Percentiles rank a stretch among this genome's conserved stretches.
These are phyloP conservation scores for Astyanax mexicanus DNA, from an alignment of 2,797 vertebrate species.

Conservation along the genomic window DNA sequence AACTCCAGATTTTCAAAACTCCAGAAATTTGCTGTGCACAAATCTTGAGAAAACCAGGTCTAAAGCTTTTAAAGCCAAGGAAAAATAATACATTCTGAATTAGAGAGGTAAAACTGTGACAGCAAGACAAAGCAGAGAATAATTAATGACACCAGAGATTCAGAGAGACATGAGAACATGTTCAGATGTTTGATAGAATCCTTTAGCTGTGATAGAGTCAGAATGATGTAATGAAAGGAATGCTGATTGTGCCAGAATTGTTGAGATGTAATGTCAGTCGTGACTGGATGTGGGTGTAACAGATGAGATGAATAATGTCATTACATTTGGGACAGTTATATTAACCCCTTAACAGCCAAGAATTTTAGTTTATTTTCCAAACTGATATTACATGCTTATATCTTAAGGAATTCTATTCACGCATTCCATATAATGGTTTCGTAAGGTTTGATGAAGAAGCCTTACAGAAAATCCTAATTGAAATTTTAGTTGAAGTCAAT, in stretches of 20 bases:
- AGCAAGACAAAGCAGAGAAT: slow-evolving; percentile 38
- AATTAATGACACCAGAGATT: neutral
- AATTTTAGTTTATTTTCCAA: no score
- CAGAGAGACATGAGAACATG: slow-evolving; percentile 48
- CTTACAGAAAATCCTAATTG: no score
- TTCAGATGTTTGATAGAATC: slow-evolving; percentile 63
- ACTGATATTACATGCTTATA: no score
- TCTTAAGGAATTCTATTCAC: no score
- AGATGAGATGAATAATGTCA: slow-evolving; percentile 5
- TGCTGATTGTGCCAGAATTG: neutral
- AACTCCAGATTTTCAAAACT: no score
- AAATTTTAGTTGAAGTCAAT: no score
- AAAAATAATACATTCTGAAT: slow-evolving; percentile 58
- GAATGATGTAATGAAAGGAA: slow-evolving; percentile 49
- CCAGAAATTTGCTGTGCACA: no score
- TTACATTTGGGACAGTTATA: neutral
- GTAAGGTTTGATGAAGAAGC: no score
- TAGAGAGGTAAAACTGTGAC: slow-evolving; percentile 64
- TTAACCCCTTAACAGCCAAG: no score
- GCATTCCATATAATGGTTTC: no score
- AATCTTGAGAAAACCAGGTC: slow-evolving; percentile 60
- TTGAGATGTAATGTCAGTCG: slow-evolving; percentile 1
- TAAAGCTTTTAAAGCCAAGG: slow-evolving; percentile 58
- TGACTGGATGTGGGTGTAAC: neutral
- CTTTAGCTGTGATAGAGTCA: slow-evolving; percentile 55